A percentile compares a stretch with the other conserved stretches of the same genome.
phyloP scores from a whole-genome alignment of 2,113 vertebrate genomes.

The Amia ocellicauda region DNA sequence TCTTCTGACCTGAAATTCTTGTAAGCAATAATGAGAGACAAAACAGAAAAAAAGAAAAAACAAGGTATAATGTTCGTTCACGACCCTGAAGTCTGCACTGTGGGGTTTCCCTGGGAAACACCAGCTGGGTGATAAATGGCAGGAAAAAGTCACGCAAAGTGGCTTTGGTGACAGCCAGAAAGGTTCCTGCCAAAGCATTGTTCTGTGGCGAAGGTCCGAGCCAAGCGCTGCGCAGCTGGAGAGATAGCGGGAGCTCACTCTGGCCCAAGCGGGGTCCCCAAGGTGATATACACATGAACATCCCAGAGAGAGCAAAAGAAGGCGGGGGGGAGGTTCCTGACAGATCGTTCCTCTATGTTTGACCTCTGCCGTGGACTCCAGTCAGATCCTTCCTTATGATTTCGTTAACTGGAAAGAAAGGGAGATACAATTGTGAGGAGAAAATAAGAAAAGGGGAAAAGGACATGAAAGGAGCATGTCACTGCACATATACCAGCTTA shows the following conservation, averaged over 20 bases:
- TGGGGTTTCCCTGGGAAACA: neutral
- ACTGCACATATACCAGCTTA: too few species aligned
- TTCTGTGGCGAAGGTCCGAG: constrained; percentile 36
- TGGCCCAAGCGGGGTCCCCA: constrained; percentile 42
- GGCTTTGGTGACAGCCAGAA: neutral
- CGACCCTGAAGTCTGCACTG: too few species aligned
- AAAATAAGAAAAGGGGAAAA: constrained; percentile 17
- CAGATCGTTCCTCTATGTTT: constrained; percentile 75
- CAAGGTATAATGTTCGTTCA: too few species aligned
- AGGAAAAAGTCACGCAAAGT: neutral
- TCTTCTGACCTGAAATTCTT: too few species aligned
- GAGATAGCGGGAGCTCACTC: constrained; percentile 34
- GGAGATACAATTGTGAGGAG: too few species aligned
- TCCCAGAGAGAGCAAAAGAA: constrained; percentile 42
- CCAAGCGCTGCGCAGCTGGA: constrained; percentile 46
- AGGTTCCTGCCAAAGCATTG: constrained; percentile 36
- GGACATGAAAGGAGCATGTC: neutral
- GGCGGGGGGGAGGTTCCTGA: constrained; percentile 45
- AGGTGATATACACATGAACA: constrained; percentile 48
- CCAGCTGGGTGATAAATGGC: neutral
- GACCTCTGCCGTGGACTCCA: constrained; percentile 80
- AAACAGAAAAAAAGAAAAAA: too few species aligned
- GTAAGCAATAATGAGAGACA: too few species aligned
- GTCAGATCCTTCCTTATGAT: constrained; percentile 99
- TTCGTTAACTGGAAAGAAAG: constrained; percentile 84